phyloP scores from a whole-genome alignment of 2,888 invertebrate species.

The Apotomis capreana region DNA sequence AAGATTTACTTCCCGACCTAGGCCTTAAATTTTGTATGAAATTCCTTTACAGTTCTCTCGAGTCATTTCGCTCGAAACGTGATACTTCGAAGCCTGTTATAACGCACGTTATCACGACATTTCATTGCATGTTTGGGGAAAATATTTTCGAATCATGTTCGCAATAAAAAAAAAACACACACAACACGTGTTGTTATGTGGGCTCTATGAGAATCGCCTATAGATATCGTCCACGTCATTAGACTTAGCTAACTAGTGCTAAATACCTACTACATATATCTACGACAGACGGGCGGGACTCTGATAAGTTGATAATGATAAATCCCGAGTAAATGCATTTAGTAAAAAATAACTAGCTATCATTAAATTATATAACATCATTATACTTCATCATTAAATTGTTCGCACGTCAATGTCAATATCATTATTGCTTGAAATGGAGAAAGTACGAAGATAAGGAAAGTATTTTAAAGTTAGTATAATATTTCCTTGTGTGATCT shows the following conservation, averaged over 20 bases:
- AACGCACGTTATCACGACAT: no score
- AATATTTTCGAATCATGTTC: no score
- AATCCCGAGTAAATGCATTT: not conserved
- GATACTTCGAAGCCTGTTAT: no score
- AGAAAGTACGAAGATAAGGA: slow-evolving; percentile 22
- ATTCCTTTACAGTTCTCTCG: no score
- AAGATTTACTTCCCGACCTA: no score
- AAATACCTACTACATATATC: slow-evolving; percentile 1
- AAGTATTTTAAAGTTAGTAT: slow-evolving; percentile 24
- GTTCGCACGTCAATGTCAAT: slow-evolving; percentile 23
- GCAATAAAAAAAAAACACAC: not conserved
- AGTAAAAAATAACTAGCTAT: not conserved
- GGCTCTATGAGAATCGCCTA: not conserved
- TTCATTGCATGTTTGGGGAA: no score
- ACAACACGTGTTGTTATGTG: not conserved
- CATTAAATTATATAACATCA: not conserved
- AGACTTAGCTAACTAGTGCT: slow-evolving; percentile 1
- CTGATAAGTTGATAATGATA: slow-evolving; percentile 7
- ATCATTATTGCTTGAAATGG: not conserved
- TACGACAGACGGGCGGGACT: not conserved
- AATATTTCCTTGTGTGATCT: slow-evolving; percentile 17
- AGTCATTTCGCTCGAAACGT: no score
- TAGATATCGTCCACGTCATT: not conserved
- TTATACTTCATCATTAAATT: slow-evolving; percentile 12
- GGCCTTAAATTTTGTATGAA: no score